phyloP scores from a whole-genome alignment of 2,113 vertebrate species.

The Boleophthalmus pectinirostris region DNA sequence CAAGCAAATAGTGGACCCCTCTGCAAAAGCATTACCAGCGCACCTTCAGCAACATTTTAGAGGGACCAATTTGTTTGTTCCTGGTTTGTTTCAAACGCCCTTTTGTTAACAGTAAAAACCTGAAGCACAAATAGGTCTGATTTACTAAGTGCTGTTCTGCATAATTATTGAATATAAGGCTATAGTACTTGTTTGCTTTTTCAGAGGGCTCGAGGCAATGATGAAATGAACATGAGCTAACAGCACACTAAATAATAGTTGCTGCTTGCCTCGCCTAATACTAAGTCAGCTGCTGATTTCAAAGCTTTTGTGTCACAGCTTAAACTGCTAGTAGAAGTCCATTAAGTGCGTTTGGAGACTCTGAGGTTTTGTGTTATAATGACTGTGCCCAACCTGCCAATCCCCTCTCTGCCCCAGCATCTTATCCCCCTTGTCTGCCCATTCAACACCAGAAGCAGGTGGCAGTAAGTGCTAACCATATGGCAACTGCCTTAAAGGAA shows the following conservation, averaged over 20 bases:
- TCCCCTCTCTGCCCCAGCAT: conserved; percentile 27
- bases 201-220: conserved; percentile 28
- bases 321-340: conserved; percentile 43
- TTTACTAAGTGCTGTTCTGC: conserved; percentile 54
- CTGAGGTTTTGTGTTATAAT: conserved; percentile 45
- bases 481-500: conserved; percentile 59
- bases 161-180: conserved; percentile 38
- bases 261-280: conserved; percentile 1
- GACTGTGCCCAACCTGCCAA: conserved; percentile 40
- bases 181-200: conserved; percentile 58
- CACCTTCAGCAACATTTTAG: neutral
- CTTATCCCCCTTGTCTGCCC: conserved; percentile 41
- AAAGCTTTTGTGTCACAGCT: conserved; percentile 21
- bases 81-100: neutral
- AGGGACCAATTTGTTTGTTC: neutral
- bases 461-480: conserved; percentile 71
- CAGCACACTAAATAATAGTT: conserved; percentile 49
- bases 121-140: conserved; percentile 44
- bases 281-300: conserved; percentile 24
- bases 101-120: conserved; percentile 21
- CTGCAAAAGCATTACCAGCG: too few species aligned
- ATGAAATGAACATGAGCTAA: conserved; percentile 48
- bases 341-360: conserved; percentile 61
- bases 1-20: neutral
- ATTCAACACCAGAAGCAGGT: conserved; percentile 65